These are phyloP conservation scores for Pachycephus smyrnensis DNA, from an alignment of 2,888 invertebrate genomes.

Conservation along the genomic window DNA sequence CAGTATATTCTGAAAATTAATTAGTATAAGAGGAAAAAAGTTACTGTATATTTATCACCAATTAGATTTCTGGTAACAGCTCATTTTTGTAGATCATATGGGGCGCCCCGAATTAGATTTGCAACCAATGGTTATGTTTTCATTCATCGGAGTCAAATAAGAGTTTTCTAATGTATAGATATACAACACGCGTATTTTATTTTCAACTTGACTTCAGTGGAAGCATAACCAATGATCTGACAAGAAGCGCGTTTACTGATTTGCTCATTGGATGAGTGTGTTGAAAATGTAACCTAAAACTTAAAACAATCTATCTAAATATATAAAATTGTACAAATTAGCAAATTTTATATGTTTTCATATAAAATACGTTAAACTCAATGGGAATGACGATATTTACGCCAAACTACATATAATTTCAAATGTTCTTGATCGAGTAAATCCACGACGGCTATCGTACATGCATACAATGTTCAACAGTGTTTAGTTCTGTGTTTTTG, in stretches of 20 bases:
- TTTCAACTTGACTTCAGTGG: not conserved
- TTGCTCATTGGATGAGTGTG: not conserved
- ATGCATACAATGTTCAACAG: not conserved
- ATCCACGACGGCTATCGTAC: not conserved
- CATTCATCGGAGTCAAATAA: no score
- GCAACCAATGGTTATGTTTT: no score
- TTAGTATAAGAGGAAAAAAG: no score
- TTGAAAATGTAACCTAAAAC: not conserved
- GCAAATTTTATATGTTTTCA: no score
- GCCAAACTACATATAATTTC: not conserved
- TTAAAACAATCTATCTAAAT: not conserved
- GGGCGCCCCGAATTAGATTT: no score
- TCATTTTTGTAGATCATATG: no score
- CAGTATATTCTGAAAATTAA: no score
- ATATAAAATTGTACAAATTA: not conserved
- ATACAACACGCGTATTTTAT: no score
- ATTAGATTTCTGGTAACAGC: no score
- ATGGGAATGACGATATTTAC: not conserved
- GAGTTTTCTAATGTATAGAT: no score
- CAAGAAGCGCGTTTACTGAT: not conserved
- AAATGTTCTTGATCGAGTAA: not conserved
- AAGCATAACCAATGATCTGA: not conserved
- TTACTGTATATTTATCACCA: no score
- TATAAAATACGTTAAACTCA: no score
- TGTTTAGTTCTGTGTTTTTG: not conserved